Percentiles rank a stretch among this genome's conserved stretches.
Evolutionary conservation across 2,888 invertebrate species (phyloP).

Genomic region (Oxycera nigricornis): DNA sequence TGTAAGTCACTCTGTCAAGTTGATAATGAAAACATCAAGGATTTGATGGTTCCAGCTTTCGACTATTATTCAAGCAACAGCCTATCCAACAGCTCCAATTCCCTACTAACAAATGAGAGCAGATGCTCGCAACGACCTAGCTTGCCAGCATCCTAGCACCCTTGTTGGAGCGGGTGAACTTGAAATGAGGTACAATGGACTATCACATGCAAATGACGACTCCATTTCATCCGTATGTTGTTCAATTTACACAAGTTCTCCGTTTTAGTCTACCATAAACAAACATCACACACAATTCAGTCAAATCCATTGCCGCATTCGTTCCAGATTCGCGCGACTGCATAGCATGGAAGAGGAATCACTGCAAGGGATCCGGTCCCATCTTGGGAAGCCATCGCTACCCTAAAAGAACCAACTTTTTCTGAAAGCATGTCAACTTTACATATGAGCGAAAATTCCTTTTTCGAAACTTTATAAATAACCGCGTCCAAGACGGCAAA

Average conservation of each 20-base stretch:
- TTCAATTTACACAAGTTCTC: slow-evolving; percentile 28
- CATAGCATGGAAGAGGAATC: not conserved
- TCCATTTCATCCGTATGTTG: slow-evolving; percentile 19
- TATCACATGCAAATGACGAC: slow-evolving; percentile 25
- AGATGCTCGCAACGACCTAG: slow-evolving; percentile 11
- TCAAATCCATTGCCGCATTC: not conserved
- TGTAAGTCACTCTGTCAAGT: no score
- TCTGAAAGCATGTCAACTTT: slow-evolving; percentile 28
- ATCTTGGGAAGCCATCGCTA: not conserved
- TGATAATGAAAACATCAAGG: slow-evolving; percentile 15
- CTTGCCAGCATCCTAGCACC: not conserved
- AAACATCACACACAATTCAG: not conserved
- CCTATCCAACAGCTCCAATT: not conserved
- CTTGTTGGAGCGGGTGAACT: not conserved
- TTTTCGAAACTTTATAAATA: slow-evolving; percentile 29
- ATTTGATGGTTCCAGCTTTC: not conserved
- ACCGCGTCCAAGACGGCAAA: slow-evolving; percentile 10
- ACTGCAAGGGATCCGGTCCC: not conserved
- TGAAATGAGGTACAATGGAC: slow-evolving; percentile 30
- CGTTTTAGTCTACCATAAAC: slow-evolving; percentile 18
- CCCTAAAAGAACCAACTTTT: slow-evolving; percentile 29
- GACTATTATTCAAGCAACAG: slow-evolving; percentile 5
- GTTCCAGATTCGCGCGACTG: not conserved
- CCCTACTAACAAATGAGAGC: slow-evolving; percentile 10
- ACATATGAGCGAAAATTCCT: slow-evolving; percentile 29